These are phyloP conservation scores for Tanypteryx hageni DNA, from an alignment of 2,888 invertebrate species.

Conservation along the genomic window DNA sequence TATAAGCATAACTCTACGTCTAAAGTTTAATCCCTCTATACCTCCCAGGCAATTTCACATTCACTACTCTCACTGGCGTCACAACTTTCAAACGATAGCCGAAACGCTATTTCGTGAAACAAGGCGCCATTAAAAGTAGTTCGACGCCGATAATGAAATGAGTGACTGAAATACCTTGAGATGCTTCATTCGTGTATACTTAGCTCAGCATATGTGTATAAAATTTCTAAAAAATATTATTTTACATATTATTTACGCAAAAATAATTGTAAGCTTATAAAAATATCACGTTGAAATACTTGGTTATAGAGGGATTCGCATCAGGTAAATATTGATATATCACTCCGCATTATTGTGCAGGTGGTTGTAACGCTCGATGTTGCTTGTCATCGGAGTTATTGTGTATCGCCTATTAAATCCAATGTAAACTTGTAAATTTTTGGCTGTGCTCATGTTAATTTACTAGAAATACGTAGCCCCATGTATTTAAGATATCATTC, in stretches of 20 bases:
- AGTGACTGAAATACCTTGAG: not conserved
- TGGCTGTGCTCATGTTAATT: too few species aligned
- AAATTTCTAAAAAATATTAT: not conserved
- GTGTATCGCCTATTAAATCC: too few species aligned
- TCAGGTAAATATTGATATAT: not conserved
- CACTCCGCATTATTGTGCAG: conserved; percentile 24
- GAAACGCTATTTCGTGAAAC: conserved; percentile 23
- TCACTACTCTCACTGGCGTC: conserved; percentile 10
- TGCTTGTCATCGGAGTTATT: not conserved
- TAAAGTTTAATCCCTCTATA: conserved; percentile 1
- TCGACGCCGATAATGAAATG: not conserved
- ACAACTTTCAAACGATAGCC: conserved; percentile 54
- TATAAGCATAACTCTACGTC: not conserved
- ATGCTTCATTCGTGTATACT: not conserved
- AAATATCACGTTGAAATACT: not conserved
- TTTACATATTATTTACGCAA: not conserved
- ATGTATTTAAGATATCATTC: too few species aligned
- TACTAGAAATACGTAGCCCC: too few species aligned
- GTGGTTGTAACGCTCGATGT: not conserved
- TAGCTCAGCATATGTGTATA: not conserved
- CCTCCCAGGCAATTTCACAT: conserved; percentile 11
- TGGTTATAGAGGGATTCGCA: conserved; percentile 48
- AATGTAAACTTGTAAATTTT: too few species aligned
- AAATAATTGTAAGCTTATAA: not conserved
- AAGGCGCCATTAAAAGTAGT: conserved; percentile 41